A percentile compares a stretch with the other conserved stretches of the same genome.
Evolutionary conservation across 2,113 vertebrate species (phyloP).

Genomic region (Ranitomeya imitator): DNA sequence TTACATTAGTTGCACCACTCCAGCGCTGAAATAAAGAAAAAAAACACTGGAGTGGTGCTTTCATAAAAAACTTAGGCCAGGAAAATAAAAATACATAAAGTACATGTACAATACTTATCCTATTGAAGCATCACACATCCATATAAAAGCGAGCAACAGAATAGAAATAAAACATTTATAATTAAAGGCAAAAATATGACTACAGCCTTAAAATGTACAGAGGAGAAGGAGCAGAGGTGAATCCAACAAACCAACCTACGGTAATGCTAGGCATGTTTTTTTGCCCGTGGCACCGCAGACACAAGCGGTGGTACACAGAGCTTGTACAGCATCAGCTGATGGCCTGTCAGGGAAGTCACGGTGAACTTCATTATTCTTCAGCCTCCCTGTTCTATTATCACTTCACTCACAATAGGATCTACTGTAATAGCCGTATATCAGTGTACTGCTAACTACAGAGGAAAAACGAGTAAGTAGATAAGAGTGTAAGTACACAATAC

Average conservation of each 20-base stretch:
- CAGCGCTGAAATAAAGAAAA: too few species aligned
- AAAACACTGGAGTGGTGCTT: too few species aligned
- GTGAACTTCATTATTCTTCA: neutral
- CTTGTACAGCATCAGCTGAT: neutral
- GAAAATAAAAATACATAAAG: too few species aligned
- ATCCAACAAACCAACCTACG: neutral
- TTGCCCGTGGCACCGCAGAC: neutral
- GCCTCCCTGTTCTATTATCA: slow-evolving; percentile 9
- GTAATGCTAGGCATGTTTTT: neutral
- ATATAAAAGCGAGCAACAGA: neutral
- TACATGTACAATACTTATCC: neutral
- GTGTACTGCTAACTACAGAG: neutral
- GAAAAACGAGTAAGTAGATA: neutral
- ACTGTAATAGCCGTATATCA: neutral
- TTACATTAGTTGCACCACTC: too few species aligned
- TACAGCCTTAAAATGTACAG: neutral
- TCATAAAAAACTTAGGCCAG: too few species aligned
- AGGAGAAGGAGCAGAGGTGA: neutral
- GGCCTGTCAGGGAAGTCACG: neutral
- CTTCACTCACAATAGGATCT: neutral
- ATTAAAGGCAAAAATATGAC: neutral
- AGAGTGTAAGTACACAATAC: neutral
- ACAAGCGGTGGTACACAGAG: neutral
- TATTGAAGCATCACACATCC: neutral
- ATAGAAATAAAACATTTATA: neutral